phyloP scores from a whole-genome alignment of 2,797 vertebrate genomes.

The Bovichtus diacanthus region DNA sequence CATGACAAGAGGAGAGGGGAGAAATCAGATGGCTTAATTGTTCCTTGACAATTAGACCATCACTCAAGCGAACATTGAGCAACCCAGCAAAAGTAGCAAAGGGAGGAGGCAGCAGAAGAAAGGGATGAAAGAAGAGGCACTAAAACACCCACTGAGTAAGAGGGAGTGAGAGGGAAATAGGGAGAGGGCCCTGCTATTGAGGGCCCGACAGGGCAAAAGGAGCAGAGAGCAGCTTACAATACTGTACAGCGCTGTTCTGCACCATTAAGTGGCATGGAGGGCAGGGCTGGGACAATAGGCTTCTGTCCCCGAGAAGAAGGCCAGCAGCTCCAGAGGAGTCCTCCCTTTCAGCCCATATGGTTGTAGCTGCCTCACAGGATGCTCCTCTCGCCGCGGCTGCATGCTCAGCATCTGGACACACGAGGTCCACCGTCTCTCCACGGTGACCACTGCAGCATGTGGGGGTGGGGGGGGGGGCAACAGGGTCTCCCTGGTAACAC shows the following conservation, averaged over 20 bases:
- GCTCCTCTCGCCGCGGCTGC: constrained; percentile 69
- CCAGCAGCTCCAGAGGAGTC: constrained; percentile 76
- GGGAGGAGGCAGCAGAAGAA: constrained; percentile 78
- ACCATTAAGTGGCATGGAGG: constrained; percentile 85
- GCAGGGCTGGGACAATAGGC: constrained; percentile 79
- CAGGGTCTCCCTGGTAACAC: constrained; percentile 81
- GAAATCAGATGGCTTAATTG: constrained; percentile 88
- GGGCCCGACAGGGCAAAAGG: constrained; percentile 74
- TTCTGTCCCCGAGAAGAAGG: constrained; percentile 77
- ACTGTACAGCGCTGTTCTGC: constrained; percentile 89
- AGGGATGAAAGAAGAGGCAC: constrained; percentile 85
- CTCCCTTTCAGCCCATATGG: constrained; percentile 87
- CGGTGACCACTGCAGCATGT: constrained; percentile 70
- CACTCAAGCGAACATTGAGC: constrained; percentile 84
- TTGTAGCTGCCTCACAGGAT: constrained; percentile 78
- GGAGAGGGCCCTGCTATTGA: constrained; percentile 82
- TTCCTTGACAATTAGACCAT: constrained; percentile 85
- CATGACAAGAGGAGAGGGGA: constrained; percentile 75
- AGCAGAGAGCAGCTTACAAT: constrained; percentile 87
- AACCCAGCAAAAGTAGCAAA: constrained; percentile 81
- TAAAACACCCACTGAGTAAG: constrained; percentile 87
- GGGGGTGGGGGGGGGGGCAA: constrained; percentile 32
- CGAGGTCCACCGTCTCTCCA: constrained; percentile 66
- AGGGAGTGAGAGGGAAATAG: constrained; percentile 76
- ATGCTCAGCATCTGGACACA: constrained; percentile 91